Percentiles rank a stretch among this genome's conserved stretches.
phyloP scores from a whole-genome alignment of 2,888 invertebrate species.

The Omphaloscelis lunosa region DNA sequence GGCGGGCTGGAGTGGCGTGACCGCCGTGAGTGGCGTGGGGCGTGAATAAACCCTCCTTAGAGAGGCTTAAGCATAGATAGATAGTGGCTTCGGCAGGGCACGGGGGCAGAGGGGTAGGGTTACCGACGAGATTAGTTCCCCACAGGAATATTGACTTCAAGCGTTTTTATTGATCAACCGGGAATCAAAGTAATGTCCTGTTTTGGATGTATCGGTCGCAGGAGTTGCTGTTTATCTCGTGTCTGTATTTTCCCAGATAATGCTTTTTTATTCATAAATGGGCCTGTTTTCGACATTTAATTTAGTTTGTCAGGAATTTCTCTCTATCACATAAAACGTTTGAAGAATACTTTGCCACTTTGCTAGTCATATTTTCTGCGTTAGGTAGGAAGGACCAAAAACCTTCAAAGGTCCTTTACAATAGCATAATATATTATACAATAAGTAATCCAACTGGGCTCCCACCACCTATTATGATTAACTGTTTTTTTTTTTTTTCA shows the following conservation, averaged over 20 bases:
- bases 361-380: neutral
- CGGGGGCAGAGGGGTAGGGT: neutral
- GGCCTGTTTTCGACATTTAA: neutral
- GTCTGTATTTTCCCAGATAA: neutral
- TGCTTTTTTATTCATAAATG: neutral
- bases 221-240: neutral
- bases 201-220: conserved; percentile 5
- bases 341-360: neutral
- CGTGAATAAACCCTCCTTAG: conserved; percentile 63
- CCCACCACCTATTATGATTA: neutral
- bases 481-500: neutral
- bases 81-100: conserved; percentile 44
- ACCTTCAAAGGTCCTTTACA: neutral
- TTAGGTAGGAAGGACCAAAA: neutral
- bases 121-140: conserved; percentile 53
- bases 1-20: conserved; percentile 36
- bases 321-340: neutral
- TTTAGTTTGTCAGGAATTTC: no score
- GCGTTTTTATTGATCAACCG: conserved; percentile 44
- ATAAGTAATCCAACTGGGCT: neutral
- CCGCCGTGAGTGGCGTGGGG: conserved; percentile 47
- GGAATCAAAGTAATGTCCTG: conserved; percentile 23
- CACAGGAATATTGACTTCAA: conserved; percentile 35
- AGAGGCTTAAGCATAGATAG: conserved; percentile 63
- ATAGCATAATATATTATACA: neutral